Conservation (phyloP, 1,140 invertebrate genomes). For the Schmidtea mediterranea region DNA sequence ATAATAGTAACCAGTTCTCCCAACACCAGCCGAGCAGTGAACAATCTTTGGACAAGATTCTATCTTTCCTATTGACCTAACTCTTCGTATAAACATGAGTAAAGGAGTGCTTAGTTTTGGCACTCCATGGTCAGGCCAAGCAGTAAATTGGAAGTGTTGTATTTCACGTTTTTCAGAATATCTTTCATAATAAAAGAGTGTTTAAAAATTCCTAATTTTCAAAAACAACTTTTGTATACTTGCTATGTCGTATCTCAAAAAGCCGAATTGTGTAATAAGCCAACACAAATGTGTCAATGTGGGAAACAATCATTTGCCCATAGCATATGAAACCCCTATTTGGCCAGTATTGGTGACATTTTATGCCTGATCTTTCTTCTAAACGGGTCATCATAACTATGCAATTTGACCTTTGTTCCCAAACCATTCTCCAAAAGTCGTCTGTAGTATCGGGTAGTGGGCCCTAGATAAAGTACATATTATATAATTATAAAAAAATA, state of each 20-base stretch:
- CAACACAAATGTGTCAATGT: conserved; percentile 62
- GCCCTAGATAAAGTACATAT: conserved; percentile 61
- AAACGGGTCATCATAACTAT: conserved; percentile 92
- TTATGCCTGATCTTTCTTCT: conserved; percentile 86
- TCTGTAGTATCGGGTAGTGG: conserved; percentile 76
- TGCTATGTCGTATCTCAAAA: conserved; percentile 32
- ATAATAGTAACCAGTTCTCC: conserved; percentile 65
- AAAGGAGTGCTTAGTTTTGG: conserved; percentile 93
- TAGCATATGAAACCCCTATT: conserved; percentile 58
- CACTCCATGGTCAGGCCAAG: conserved; percentile 96
- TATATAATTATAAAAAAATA: conserved; percentile 14
- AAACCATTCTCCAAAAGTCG: conserved; percentile 97
- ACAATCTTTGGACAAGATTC: conserved; percentile 75
- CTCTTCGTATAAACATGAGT: conserved; percentile 73
- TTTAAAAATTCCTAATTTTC: too few relatives aligned
- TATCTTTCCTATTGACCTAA: conserved; percentile 49
- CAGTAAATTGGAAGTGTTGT: conserved; percentile 92
- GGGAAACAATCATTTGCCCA: conserved; percentile 42
- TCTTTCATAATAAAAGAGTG: conserved; percentile 9
- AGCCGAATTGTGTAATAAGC: conserved; percentile 77
- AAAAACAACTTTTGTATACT: too few relatives aligned
- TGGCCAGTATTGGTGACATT: conserved; percentile 43
- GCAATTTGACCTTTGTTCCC: conserved; percentile 97
- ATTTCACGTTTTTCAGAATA: conserved; percentile 52
- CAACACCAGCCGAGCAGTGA: conserved; percentile 69